phyloP scores from a whole-genome alignment of 2,797 vertebrate species.

The Sebastes itinus region DNA sequence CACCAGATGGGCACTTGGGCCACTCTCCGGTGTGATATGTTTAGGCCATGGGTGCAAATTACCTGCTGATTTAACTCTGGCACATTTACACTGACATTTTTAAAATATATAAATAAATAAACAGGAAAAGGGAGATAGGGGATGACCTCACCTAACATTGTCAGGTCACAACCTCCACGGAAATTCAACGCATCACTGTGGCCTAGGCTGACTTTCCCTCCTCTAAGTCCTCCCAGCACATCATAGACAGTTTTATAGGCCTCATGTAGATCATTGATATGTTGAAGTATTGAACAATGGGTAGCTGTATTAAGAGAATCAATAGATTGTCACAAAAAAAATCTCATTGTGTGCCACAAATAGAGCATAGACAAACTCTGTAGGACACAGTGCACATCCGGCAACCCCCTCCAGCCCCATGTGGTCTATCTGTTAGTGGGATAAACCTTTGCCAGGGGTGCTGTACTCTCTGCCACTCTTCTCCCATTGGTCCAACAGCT shows the following conservation, averaged over 20 bases:
- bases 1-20: background rate
- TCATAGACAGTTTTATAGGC: background rate
- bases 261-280: slow-evolving; percentile 31
- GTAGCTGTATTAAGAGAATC: slow-evolving; percentile 48
- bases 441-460: slow-evolving; percentile 39
- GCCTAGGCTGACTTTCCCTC: background rate
- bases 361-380: slow-evolving; percentile 42
- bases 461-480: slow-evolving; percentile 10
- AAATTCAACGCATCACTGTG: slow-evolving; percentile 14
- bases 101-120: too few species aligned
- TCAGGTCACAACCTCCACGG: slow-evolving; percentile 16
- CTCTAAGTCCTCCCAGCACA: background rate
- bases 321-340: slow-evolving; percentile 43
- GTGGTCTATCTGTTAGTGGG: slow-evolving; percentile 35
- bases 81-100: too few species aligned
- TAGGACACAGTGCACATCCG: slow-evolving; percentile 32
- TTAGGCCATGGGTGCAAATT: background rate
- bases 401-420: background rate
- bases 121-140: background rate
- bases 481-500: slow-evolving; percentile 9
- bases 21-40: background rate
- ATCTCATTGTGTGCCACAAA: slow-evolving; percentile 40
- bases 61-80: background rate
- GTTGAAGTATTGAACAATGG: slow-evolving; percentile 45
- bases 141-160: background rate